Evolutionary conservation across 2,113 vertebrate genomes (phyloP).

Genomic region (Limnothrissa miodon): DNA sequence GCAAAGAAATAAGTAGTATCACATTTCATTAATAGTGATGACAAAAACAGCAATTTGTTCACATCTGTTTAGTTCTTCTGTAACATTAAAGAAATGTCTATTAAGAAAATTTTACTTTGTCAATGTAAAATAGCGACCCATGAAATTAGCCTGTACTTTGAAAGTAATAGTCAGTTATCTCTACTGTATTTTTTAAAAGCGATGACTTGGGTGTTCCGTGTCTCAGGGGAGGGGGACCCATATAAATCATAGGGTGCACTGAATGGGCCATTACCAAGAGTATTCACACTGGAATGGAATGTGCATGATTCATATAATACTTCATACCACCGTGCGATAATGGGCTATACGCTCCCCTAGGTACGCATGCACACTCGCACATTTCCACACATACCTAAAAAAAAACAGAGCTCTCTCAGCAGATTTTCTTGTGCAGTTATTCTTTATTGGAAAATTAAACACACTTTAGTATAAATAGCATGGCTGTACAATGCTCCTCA

Average conservation of each 20-base stretch:
- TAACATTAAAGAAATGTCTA: not conserved
- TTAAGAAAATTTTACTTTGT: not conserved
- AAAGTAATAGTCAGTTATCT: not conserved
- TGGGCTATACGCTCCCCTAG: not conserved
- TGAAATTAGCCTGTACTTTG: not conserved
- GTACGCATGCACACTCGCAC: not conserved
- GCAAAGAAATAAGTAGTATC: not conserved
- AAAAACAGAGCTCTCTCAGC: constrained; percentile 7
- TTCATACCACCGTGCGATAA: not conserved
- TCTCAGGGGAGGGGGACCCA: not conserved
- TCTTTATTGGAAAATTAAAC: constrained; percentile 94
- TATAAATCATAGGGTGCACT: not conserved
- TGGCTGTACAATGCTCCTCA: constrained; percentile 70
- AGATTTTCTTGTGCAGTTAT: constrained; percentile 51
- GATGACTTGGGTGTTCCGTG: not conserved
- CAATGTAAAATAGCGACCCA: not conserved
- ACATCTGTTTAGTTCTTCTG: not conserved
- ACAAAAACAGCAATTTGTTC: not conserved
- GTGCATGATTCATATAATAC: not conserved
- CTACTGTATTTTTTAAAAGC: not conserved
- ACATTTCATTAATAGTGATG: not conserved
- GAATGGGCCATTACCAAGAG: not conserved
- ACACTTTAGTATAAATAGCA: constrained; percentile 85
- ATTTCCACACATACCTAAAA: not conserved
- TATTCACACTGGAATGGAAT: not conserved